These are phyloP conservation scores for Ploceus nigricollis DNA, from an alignment of 2,113 vertebrate species.

Conservation along the genomic window DNA sequence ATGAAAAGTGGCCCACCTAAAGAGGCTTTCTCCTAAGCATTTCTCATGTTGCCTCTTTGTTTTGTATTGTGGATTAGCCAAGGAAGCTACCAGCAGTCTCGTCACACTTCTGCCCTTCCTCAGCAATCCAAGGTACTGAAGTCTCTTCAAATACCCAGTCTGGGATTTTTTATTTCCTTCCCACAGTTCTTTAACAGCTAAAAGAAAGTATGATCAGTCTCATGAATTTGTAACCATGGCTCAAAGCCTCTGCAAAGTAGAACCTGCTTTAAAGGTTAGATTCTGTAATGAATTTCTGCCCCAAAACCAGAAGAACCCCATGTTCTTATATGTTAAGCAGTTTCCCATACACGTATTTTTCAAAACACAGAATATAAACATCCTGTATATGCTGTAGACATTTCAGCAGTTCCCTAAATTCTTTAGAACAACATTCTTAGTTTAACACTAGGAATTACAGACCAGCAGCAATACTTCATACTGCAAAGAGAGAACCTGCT, in stretches of 20 bases:
- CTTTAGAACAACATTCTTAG: not conserved
- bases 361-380: not conserved
- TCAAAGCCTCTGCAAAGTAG: not conserved
- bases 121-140: not conserved
- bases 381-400: not conserved
- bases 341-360: not conserved
- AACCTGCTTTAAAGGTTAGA: not conserved
- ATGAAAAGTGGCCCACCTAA: not conserved
- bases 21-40: not conserved
- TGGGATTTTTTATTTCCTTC: not conserved
- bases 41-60: not conserved
- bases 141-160: not conserved
- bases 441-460: not conserved
- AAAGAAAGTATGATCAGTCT: not conserved
- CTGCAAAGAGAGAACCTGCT: not conserved
- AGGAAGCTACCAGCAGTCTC: not conserved
- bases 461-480: not conserved
- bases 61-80: not conserved
- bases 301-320: not conserved
- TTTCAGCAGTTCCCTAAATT: not conserved
- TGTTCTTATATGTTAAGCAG: not conserved
- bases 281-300: not conserved
- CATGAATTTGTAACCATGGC: not conserved
- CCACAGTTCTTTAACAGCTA: not conserved
- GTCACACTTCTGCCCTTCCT: not conserved